Conservation (phyloP, 2,113 vertebrate species). For the Albula glossodonta region DNA sequence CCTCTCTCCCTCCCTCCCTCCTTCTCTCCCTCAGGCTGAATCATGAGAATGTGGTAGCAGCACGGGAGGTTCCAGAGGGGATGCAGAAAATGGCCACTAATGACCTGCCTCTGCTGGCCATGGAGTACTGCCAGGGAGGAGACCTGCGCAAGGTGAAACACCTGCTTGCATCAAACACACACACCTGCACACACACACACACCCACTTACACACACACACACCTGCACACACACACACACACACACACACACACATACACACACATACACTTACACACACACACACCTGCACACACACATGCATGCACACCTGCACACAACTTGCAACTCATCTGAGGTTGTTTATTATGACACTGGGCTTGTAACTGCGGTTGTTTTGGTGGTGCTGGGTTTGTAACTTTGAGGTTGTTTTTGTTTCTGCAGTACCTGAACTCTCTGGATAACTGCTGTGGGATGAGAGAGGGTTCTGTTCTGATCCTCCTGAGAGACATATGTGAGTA, state of each 20-base stretch:
- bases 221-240: background rate
- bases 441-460: slow-evolving; percentile 93
- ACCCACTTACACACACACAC: no score
- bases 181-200: background rate
- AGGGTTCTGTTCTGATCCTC: slow-evolving; percentile 85
- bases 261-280: background rate
- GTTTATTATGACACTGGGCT: no score
- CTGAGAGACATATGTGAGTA: slow-evolving; percentile 91
- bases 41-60: slow-evolving; percentile 92
- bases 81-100: slow-evolving; percentile 84
- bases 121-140: slow-evolving; percentile 97
- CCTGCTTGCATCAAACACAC: background rate
- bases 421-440: slow-evolving; percentile 93
- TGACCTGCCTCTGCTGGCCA: slow-evolving; percentile 87
- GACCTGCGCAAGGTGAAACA: slow-evolving; percentile 84
- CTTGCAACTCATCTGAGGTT: no score
- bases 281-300: background rate
- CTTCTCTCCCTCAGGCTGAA: slow-evolving; percentile 72
- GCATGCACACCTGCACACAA: background rate
- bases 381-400: background rate
- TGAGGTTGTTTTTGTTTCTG: slow-evolving; percentile 43
- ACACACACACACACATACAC: background rate
- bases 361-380: no score
- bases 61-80: slow-evolving; percentile 89
- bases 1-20: background rate